phyloP scores from a whole-genome alignment of 2,113 vertebrate genomes.

The Rhynchopsitta pachyrhyncha region DNA sequence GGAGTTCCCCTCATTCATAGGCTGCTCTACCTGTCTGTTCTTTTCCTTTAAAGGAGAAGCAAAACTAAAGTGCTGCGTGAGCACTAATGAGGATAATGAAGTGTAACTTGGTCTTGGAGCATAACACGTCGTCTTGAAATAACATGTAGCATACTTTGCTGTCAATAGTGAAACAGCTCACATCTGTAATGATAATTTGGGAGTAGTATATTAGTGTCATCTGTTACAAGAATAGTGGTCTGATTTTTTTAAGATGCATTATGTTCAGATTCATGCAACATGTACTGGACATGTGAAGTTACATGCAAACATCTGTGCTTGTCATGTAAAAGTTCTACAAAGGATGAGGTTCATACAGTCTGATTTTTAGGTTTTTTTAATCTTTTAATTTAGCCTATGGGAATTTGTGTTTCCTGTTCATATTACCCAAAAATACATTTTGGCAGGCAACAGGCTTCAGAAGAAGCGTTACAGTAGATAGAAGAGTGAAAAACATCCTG shows the following conservation, averaged over 20 bases:
- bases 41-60: not conserved
- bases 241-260: not conserved
- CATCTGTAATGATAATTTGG: not conserved
- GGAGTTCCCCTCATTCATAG: not conserved
- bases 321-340: not conserved
- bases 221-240: not conserved
- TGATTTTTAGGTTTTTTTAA: not conserved
- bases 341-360: not conserved
- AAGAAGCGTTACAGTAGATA: not conserved
- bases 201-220: not conserved
- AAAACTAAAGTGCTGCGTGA: not conserved
- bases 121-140: not conserved
- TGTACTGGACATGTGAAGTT: not conserved
- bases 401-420: not conserved
- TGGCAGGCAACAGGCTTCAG: not conserved
- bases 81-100: not conserved
- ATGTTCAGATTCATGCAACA: not conserved
- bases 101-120: not conserved
- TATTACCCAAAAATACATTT: not conserved
- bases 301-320: not conserved
- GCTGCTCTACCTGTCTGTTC: rapidly evolving
- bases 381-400: not conserved
- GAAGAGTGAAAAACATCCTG: not conserved
- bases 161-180: not conserved
- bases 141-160: not conserved